Base-by-base conservation (phyloP, 2,888 invertebrate genomes). In the Standfussiana lucernea region DNA sequence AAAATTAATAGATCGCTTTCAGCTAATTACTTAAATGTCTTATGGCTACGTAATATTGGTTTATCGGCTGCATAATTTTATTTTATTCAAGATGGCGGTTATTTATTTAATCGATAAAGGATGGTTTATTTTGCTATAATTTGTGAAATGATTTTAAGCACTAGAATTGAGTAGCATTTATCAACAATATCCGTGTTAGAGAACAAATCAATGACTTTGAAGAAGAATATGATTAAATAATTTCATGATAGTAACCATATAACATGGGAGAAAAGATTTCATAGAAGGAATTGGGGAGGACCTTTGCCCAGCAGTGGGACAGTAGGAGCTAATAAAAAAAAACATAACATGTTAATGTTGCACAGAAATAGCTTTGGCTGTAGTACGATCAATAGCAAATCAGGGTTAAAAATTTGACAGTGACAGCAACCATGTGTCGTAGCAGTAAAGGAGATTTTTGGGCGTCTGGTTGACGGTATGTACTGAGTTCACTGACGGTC, bases 1-100 rank as follows among this genome's bases (percentile, higher is more conserved):
- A 69, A 66, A 65, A 77, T 76, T 79, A 73, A 77, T 62, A 74
- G 71, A 80, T 83, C 71, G 79, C 75, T 82, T 83, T 82, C 79
- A 75, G 73, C 76, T 86, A 75, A 77, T 77, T 61, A 75, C 80
- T 78, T 72, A 35, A 75, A 67, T 72, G 69, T 50, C 35, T n/a
- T 42, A 50, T 53, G 18, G 4, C 24, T 40, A 32, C 13, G 28
- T 72, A 70, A 76, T 70, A 47, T 75, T 75, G 6, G 59, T 72
- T 50, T 72, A 71, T 53, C 11, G 40, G 32, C 24, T 76, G 59
- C 65, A 75, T 69, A 66, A 76, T 81, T 61, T 18, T 21, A 18
- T 53, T n/a, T 4, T 21, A 24, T 37, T 37, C 2, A 69, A 80
- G 40, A 61, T 75, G 35, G 50, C 10, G 65, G 32, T 42, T 15